phyloP scores from a whole-genome alignment of 1,140 invertebrate species.

The Drosophila persimilis region DNA sequence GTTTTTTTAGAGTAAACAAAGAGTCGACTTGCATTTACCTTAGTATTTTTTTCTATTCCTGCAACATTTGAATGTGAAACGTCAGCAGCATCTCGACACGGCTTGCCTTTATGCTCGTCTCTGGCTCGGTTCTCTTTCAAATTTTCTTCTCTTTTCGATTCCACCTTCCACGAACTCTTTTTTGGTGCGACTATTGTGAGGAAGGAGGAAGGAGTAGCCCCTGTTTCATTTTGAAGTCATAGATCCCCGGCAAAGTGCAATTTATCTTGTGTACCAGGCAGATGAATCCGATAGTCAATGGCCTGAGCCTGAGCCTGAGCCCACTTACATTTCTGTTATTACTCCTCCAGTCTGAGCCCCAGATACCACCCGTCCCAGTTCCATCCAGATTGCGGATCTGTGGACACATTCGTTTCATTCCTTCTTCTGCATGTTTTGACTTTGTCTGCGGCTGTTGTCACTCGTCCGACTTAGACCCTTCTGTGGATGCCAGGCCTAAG shows the following conservation, averaged over 20 bases:
- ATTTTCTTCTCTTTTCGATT: slow-evolving; percentile 5
- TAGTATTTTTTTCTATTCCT: slow-evolving; percentile 29
- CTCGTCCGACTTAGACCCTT: slow-evolving; percentile 38
- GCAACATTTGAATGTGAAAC: slow-evolving; percentile 78
- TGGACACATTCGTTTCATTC: slow-evolving; percentile 14
- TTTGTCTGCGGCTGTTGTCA: slow-evolving; percentile 70
- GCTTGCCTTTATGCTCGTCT: slow-evolving; percentile 54
- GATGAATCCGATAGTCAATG: slow-evolving; percentile 68
- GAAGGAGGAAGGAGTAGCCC: slow-evolving; percentile 19
- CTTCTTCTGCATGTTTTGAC: slow-evolving; percentile 51
- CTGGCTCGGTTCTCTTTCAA: slow-evolving; percentile 16
- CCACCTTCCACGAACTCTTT: slow-evolving; percentile 43
- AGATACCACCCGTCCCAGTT: not conserved
- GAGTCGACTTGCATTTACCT: slow-evolving; percentile 17
- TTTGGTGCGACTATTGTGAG: not conserved
- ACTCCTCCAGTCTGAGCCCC: slow-evolving; percentile 18
- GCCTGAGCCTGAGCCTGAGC: slow-evolving; percentile 67
- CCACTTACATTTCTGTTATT: slow-evolving; percentile 74
- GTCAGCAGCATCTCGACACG: slow-evolving; percentile 72
- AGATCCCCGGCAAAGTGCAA: slow-evolving; percentile 74
- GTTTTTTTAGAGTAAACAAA: slow-evolving; percentile 26
- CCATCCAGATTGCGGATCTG: slow-evolving; percentile 9
- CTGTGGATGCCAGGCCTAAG: slow-evolving; percentile 15
- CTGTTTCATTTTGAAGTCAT: slow-evolving; percentile 75
- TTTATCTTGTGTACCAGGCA: slow-evolving; percentile 77